Evolutionary conservation across 2,113 vertebrate species (phyloP), one percentile per base, ranked within the genome.

Genomic region (Epinephelus moara): DNA sequence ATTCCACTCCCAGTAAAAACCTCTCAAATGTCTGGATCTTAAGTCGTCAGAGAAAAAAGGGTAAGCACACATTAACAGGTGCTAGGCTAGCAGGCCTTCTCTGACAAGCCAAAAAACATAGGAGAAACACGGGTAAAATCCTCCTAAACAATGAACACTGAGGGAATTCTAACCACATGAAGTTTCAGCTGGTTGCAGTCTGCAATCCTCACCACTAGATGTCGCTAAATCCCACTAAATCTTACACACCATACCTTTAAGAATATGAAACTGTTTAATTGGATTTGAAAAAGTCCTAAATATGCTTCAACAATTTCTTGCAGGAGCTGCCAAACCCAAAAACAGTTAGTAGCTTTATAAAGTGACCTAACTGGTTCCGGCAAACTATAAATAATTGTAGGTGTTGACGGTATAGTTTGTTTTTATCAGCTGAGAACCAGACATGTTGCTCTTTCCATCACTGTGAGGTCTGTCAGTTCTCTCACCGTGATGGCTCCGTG

Each of bases 371-470:
- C 42, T 12, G 10, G 42, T 45, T 8, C 11, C 37, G 18, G 45
- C 21, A 42, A 33, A 47, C 23, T 57, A 27, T n/a, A 63, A 81
- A 74, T 59, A 62, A 62, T 49, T 67, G 55, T 2, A 50, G 30
- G 45, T 74, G 73, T 64, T 13, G 59, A 47, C 33, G 42, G 47
- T n/a, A 18, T 10, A n/a, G 19, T 64, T 78, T 33, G 64, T 62
- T 75, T 87, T 81, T 71, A 75, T 87, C 56, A 69, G 59, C 53
- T n/a, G 53, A 37, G 72, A 69, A 84, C 50, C 53, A 59, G 68
- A 37, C 78, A 12, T 27, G 61, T 49, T 17, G 1, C 63, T 62
- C 61, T 25, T 25, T 45, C 56, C 37, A 14, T 76, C 33, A 15
- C 85, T 2, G 60, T 37, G 0, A 69, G 62, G 70, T 66, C 55